Evolutionary conservation across 30 jellyfish, hydroid and myxozoan genomes (phyloP), one percentile per base, ranked within the genome.

Genomic region (Hydractinia symbiolongicarpus): DNA sequence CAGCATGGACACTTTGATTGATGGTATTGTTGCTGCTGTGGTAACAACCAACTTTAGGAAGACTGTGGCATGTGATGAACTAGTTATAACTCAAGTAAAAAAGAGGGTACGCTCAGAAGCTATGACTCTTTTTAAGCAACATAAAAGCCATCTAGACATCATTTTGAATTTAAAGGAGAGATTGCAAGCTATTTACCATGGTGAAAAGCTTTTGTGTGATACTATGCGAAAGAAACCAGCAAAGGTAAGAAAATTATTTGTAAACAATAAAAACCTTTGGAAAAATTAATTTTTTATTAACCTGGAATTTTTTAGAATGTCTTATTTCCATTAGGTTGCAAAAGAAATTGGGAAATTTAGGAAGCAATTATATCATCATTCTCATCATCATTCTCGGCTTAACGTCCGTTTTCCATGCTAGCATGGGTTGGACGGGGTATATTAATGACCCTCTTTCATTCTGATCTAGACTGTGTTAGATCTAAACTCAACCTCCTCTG

Each of bases 131-230:
- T 7, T 64, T 64, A 44, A 64, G 4, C 9, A 64, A 64, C 19
- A 64, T 13, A 64, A 64, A 64, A 64, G 74, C 40, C 74, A 64
- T 51, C 19, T 64, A n/a, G 74, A 64, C 19, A 64, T 64, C 16
- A 64, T 64, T 13, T 6, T 64, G 7, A 44, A 64, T 64, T 64
- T 50, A 55, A 74, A 74, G 66, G 68, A 74, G 72, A 53, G 54
- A 50, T n/a, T 74, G 21, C 83, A 74, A 74, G 83, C 83, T 50
- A 74, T 74, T 50, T 58, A 4, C 83, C 83, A 74, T 58, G 66
- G 83, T 17, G 83, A 74, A 74, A 74, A 50, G 62, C 68, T 74
- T 5, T 10, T 74, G 17, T 64, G 74, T 64, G 74, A 64, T 64
- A 51, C 17, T 64, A 51, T 51, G 16, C 40, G 4, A 13, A 7